Conservation (phyloP, 2,113 vertebrate genomes). For the Origma solitaria region DNA sequence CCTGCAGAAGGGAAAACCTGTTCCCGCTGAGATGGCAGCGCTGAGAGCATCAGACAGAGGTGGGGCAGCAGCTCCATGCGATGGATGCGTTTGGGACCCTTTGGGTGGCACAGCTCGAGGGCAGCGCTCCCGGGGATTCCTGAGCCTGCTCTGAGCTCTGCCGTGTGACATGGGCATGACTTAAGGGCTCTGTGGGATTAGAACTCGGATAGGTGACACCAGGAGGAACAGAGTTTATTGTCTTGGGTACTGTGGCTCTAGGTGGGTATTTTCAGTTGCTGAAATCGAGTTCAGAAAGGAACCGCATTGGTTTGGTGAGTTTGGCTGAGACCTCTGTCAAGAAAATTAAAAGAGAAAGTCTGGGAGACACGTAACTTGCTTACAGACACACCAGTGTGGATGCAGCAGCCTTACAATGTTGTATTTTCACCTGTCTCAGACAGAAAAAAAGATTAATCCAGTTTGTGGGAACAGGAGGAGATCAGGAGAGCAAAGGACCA, state of each 20-base stretch:
- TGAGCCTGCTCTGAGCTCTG: not conserved
- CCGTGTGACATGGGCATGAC: accelerated
- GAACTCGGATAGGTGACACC: too few relatives aligned
- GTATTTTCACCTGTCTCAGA: not conserved
- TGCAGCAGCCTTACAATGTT: not conserved
- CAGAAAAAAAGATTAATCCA: not conserved
- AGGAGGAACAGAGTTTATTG: not conserved
- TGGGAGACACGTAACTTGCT: not conserved
- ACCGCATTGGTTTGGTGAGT: not conserved
- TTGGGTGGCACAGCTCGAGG: not conserved
- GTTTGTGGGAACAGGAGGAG: not conserved
- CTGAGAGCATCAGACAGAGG: not conserved
- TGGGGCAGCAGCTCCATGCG: not conserved
- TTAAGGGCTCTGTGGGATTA: not conserved
- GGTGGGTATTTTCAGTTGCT: not conserved
- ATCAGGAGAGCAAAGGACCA: not conserved
- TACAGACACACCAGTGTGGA: not conserved
- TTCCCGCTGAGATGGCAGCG: not conserved
- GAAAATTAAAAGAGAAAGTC: not conserved
- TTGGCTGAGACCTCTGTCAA: not conserved
- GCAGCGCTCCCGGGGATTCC: accelerated
- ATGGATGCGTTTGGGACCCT: accelerated
- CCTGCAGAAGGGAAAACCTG: not conserved
- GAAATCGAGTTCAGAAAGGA: not conserved
- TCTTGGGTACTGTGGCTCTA: not conserved